Percentiles rank a stretch among this genome's conserved stretches.
Conservation (phyloP, 2,888 invertebrate species). For the Plagiodera versicolora region DNA sequence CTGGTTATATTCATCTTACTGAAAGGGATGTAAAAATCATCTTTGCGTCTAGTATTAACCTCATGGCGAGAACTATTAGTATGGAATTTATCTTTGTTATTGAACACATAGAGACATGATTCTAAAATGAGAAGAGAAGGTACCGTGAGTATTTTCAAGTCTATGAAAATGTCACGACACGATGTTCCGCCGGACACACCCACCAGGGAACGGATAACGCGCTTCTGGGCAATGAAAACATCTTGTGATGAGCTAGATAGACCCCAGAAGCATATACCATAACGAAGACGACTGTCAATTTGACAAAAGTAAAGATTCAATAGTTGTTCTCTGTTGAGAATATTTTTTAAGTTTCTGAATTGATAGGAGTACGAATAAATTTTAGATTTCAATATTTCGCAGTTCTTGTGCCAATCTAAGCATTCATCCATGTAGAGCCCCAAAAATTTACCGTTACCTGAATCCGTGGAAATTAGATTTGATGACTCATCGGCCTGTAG, state of each 20-base stretch:
- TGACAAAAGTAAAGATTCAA: slow-evolving; percentile 3
- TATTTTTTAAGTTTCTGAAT: background rate
- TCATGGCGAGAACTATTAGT: slow-evolving; percentile 3
- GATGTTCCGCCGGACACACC: slow-evolving; percentile 5
- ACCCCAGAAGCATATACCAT: slow-evolving; percentile 7
- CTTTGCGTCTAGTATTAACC: background rate
- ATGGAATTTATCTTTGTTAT: background rate
- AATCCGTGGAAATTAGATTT: background rate
- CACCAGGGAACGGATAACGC: slow-evolving; percentile 9
- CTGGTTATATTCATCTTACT: slow-evolving; percentile 1
- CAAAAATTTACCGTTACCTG: background rate
- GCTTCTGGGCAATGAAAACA: slow-evolving; percentile 9
- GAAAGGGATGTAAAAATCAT: background rate
- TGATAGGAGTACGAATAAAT: too few species aligned
- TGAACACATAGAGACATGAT: background rate
- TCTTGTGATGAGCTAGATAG: slow-evolving; percentile 1
- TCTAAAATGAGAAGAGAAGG: background rate
- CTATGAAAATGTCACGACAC: slow-evolving; percentile 8
- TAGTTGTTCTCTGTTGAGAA: slow-evolving; percentile 1
- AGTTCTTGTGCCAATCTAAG: slow-evolving; percentile 1
- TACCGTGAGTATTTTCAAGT: slow-evolving; percentile 4
- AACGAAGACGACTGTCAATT: slow-evolving; percentile 2
- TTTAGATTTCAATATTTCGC: slow-evolving; percentile 4
- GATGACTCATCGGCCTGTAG: too few species aligned
- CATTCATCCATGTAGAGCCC: background rate